Percentiles rank a stretch among this genome's conserved stretches.
phyloP scores from a whole-genome alignment of 2,888 invertebrate genomes.

The Tetranychus piercei region DNA sequence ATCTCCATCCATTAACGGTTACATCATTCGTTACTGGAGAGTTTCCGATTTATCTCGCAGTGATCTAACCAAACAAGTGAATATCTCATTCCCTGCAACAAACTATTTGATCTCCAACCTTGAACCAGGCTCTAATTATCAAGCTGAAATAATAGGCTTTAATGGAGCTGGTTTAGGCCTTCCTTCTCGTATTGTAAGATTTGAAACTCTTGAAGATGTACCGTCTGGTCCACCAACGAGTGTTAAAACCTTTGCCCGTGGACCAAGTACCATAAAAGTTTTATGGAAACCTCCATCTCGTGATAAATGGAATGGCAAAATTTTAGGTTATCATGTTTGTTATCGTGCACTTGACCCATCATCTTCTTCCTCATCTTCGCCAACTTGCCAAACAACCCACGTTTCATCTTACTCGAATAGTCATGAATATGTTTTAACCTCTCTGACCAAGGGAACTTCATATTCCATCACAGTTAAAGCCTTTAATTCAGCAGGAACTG shows the following conservation, averaged over 20 bases:
- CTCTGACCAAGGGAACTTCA: slow-evolving; percentile 25
- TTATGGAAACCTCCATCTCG: slow-evolving; percentile 27
- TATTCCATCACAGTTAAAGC: slow-evolving; percentile 27
- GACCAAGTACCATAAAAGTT: slow-evolving; percentile 25
- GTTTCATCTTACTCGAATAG: not conserved
- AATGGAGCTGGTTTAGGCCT: slow-evolving; percentile 27
- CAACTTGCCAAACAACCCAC: not conserved
- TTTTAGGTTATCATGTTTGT: slow-evolving; percentile 27
- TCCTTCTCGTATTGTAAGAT: slow-evolving; percentile 25
- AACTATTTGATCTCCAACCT: slow-evolving; percentile 25
- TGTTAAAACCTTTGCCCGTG: slow-evolving; percentile 24
- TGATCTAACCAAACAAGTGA: slow-evolving; percentile 26
- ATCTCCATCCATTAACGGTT: not conserved
- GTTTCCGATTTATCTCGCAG: slow-evolving; percentile 21
- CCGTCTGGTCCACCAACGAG: slow-evolving; percentile 26
- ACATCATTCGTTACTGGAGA: not conserved
- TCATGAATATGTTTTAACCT: slow-evolving; percentile 26
- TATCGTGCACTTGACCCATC: slow-evolving; percentile 24
- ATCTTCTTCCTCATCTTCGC: slow-evolving; percentile 25
- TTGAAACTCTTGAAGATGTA: slow-evolving; percentile 28
- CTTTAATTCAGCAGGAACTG: slow-evolving; percentile 27
- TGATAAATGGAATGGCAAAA: slow-evolving; percentile 27
- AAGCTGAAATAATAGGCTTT: slow-evolving; percentile 26
- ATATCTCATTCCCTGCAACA: slow-evolving; percentile 23
- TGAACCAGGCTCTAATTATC: slow-evolving; percentile 26